Percentiles rank a stretch among this genome's conserved stretches.
phyloP scores from a whole-genome alignment of 1,140 invertebrate genomes.

The Diorhabda carinulata region DNA sequence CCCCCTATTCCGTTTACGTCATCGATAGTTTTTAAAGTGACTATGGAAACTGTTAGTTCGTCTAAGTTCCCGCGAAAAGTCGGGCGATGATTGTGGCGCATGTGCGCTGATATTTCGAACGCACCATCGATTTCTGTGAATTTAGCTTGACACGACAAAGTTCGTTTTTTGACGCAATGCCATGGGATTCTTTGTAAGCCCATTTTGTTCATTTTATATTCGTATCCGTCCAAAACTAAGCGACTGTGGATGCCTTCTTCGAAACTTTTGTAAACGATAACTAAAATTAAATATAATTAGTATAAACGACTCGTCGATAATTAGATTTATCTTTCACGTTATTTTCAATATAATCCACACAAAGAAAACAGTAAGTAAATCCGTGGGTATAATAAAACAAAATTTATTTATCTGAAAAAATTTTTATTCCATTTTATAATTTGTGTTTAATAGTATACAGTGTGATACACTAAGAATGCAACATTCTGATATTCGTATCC shows the following conservation, averaged over 20 bases:
- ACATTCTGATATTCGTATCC: too few relatives aligned
- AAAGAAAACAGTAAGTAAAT: too few relatives aligned
- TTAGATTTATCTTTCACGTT: too few relatives aligned
- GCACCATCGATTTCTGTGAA: background rate
- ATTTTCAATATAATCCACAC: too few relatives aligned
- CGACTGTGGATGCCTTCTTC: background rate
- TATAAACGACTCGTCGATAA: too few relatives aligned
- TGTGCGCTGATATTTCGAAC: background rate
- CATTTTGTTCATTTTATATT: constrained; percentile 13
- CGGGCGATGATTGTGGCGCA: background rate
- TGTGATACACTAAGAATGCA: too few relatives aligned
- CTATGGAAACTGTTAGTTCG: background rate
- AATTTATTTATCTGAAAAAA: too few relatives aligned
- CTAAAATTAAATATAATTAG: background rate
- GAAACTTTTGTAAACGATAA: background rate
- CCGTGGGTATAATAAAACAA: too few relatives aligned
- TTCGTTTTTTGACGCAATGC: constrained; percentile 12
- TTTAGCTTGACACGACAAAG: constrained; percentile 10
- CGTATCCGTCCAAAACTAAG: constrained; percentile 12
- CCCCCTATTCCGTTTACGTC: too few relatives aligned
- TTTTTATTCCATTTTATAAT: too few relatives aligned
- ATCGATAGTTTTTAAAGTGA: background rate
- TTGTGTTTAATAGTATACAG: too few relatives aligned
- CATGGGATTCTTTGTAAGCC: constrained; percentile 3
- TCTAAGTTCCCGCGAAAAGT: background rate